These are phyloP conservation scores for Leptocoma aspasia DNA, from an alignment of 2,113 vertebrate genomes.

Conservation along the genomic window DNA sequence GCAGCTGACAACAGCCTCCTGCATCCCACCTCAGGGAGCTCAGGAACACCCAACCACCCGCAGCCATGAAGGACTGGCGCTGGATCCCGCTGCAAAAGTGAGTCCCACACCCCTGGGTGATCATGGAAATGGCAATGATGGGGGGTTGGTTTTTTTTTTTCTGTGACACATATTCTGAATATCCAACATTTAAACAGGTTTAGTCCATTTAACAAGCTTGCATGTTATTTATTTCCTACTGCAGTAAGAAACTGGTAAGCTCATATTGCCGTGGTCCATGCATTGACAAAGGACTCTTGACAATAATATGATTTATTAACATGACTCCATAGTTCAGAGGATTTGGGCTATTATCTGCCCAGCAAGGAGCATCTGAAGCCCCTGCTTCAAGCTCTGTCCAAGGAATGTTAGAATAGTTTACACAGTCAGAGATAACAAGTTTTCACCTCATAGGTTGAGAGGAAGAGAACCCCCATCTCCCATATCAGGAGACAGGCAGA, in stretches of 20 bases:
- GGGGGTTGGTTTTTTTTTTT: neutral
- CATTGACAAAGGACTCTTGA: too few relatives aligned
- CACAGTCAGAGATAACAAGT: too few relatives aligned
- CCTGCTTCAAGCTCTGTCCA: too few relatives aligned
- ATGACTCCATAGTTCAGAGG: too few relatives aligned
- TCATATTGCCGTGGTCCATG: too few relatives aligned
- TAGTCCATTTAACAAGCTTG: neutral
- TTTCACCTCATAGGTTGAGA: too few relatives aligned
- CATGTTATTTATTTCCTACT: neutral
- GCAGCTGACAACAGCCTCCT: neutral
- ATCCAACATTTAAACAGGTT: neutral
- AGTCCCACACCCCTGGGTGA: neutral
- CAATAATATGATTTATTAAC: too few relatives aligned
- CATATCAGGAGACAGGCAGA: too few relatives aligned
- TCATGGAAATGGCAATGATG: neutral
- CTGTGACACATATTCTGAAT: neutral
- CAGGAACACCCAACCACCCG: neutral
- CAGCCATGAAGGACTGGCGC: slow-evolving; percentile 78
- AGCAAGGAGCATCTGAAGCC: too few relatives aligned
- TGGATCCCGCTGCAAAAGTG: slow-evolving; percentile 81
- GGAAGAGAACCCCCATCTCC: too few relatives aligned
- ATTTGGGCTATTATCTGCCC: too few relatives aligned
- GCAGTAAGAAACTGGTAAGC: neutral
- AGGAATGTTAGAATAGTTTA: too few relatives aligned
- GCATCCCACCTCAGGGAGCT: neutral